A percentile compares a stretch with the other conserved stretches of the same genome.
Conservation (phyloP, 2,797 vertebrate species). For the Borostomias antarcticus region DNA sequence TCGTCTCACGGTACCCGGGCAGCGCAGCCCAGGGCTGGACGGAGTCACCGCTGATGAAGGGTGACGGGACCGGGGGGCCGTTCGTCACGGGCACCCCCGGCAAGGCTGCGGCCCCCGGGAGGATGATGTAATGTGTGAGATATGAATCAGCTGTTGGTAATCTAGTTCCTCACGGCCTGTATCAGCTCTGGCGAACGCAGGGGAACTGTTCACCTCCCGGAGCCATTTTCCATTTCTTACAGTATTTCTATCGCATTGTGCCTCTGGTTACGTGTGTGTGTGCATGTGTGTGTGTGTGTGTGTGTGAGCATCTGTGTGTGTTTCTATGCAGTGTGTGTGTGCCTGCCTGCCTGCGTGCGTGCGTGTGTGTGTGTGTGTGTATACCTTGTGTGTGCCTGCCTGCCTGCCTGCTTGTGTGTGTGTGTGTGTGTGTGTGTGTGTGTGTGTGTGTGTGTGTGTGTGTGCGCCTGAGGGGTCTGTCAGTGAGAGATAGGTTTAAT, state of each 20-base stretch:
- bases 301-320: constrained; percentile 5
- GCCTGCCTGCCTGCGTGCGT: background rate
- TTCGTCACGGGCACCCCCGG: no score
- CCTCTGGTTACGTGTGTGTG: background rate
- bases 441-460: constrained; percentile 8
- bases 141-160: constrained; percentile 14
- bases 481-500: constrained; percentile 41
- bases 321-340: constrained; percentile 2
- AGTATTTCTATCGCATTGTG: background rate
- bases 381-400: constrained; percentile 11
- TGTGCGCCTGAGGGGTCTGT: constrained; percentile 8
- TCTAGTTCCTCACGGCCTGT: constrained; percentile 16
- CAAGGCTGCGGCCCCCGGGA: background rate
- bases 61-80: background rate
- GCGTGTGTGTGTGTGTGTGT: constrained; percentile 12
- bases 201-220: constrained; percentile 6
- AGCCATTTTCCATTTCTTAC: background rate
- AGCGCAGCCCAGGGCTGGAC: background rate
- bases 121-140: background rate
- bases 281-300: background rate
- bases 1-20: background rate
- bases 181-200: constrained; percentile 6
- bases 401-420: background rate
- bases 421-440: constrained; percentile 9
- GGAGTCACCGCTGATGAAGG: background rate